phyloP scores from a whole-genome alignment of 2,797 vertebrate genomes.

The Vespertilio murinus region DNA sequence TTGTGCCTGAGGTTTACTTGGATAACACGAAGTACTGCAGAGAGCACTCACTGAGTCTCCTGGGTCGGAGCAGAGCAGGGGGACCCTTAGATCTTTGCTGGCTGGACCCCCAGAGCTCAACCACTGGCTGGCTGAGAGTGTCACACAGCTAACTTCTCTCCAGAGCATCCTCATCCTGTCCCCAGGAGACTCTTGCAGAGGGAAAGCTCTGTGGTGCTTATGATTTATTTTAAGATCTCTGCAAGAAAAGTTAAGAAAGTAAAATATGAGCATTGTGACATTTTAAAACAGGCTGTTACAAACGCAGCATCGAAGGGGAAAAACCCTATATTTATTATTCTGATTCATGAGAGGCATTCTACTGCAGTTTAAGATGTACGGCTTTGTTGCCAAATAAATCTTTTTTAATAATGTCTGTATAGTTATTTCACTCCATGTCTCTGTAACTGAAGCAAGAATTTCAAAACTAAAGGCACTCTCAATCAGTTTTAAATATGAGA shows the following conservation, averaged over 20 bases:
- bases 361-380: neutral
- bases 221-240: neutral
- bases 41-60: neutral
- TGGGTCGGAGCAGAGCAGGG: neutral
- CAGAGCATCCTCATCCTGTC: neutral
- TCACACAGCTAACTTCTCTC: neutral
- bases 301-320: neutral
- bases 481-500: slow-evolving; percentile 13
- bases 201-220: neutral
- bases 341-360: neutral
- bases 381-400: neutral
- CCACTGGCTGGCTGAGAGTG: neutral
- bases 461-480: neutral
- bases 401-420: neutral
- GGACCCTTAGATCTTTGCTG: neutral
- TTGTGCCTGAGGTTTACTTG: neutral
- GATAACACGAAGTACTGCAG: neutral
- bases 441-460: neutral
- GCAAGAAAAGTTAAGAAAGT: neutral
- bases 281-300: neutral
- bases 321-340: neutral
- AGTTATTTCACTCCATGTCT: neutral
- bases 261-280: neutral
- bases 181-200: neutral
- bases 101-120: neutral